Conservation (phyloP, 2,797 vertebrate species). For the Hemibagrus guttatus region DNA sequence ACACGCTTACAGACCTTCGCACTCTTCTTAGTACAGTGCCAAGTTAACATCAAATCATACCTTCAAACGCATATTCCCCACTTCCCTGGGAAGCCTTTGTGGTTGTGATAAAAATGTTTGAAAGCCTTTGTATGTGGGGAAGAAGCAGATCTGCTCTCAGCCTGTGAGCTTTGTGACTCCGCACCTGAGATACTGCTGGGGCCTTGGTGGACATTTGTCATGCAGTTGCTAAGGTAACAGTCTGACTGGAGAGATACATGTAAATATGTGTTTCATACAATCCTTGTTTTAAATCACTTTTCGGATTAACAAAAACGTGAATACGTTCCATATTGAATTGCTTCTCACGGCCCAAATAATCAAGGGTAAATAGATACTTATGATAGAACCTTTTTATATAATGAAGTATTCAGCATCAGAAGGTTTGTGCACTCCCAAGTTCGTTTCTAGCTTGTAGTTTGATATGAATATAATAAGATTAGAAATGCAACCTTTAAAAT, state of each 20-base stretch:
- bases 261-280: constrained; percentile 37
- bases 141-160: constrained; percentile 29
- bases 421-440: not conserved
- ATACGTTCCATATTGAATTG: not conserved
- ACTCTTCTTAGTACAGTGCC: constrained; percentile 29
- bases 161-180: constrained; percentile 27
- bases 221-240: constrained; percentile 74
- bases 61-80: constrained; percentile 32
- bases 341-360: constrained; percentile 19
- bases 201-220: constrained; percentile 67
- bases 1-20: constrained; percentile 17
- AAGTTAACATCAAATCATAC: constrained; percentile 45
- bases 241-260: constrained; percentile 62
- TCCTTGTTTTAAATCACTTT: constrained; percentile 10
- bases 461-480: not conserved
- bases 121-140: constrained; percentile 45
- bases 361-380: constrained; percentile 11
- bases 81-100: constrained; percentile 44
- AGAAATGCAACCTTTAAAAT: not conserved
- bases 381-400: not conserved
- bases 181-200: constrained; percentile 35
- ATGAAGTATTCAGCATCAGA: not conserved
- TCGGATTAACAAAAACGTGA: not conserved
- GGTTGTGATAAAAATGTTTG: constrained; percentile 38
- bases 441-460: not conserved